phyloP scores from a whole-genome alignment of 2,797 vertebrate species.

The Enoplosus armatus region DNA sequence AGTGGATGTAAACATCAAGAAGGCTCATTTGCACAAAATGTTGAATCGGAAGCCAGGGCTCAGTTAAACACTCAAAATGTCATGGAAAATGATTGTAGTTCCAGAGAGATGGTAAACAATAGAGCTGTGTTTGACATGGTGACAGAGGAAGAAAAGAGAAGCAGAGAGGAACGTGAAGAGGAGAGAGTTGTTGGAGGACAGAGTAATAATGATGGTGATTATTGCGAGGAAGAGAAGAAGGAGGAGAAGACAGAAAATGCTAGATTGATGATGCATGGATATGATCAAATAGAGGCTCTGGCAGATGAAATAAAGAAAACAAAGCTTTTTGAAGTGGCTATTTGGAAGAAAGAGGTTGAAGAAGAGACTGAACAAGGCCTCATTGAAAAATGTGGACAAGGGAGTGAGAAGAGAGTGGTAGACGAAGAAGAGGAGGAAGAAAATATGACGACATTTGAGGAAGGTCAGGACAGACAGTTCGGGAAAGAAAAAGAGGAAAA shows the following conservation, averaged over 20 bases:
- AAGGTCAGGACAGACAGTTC: constrained; percentile 5
- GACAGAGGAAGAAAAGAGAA: constrained; percentile 16
- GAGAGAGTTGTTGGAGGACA: not conserved
- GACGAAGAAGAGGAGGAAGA: not conserved
- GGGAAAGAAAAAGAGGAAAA: not conserved
- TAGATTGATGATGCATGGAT: constrained; percentile 1
- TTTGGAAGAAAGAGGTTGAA: constrained; percentile 6
- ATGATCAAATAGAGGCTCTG: constrained; percentile 18
- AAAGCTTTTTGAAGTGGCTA: constrained; percentile 22
- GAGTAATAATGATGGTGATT: constrained; percentile 4
- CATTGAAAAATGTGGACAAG: constrained; percentile 11
- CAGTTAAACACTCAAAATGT: too few relatives aligned
- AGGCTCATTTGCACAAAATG: not conserved
- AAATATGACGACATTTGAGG: not conserved
- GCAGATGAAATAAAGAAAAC: not conserved
- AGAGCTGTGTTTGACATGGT: constrained; percentile 27
- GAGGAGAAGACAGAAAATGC: constrained; percentile 13
- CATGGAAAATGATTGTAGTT: too few relatives aligned
- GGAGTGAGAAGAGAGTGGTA: not conserved
- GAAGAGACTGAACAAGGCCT: not conserved
- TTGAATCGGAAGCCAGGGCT: constrained; percentile 13
- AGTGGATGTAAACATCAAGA: constrained; percentile 21
- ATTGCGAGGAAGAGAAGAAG: constrained; percentile 20
- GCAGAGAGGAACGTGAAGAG: constrained; percentile 13
- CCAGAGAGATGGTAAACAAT: constrained; percentile 24